Evolutionary conservation across 2,888 invertebrate genomes (phyloP), one percentile per base, ranked within the genome.

Genomic region (Polymixis flavicincta): DNA sequence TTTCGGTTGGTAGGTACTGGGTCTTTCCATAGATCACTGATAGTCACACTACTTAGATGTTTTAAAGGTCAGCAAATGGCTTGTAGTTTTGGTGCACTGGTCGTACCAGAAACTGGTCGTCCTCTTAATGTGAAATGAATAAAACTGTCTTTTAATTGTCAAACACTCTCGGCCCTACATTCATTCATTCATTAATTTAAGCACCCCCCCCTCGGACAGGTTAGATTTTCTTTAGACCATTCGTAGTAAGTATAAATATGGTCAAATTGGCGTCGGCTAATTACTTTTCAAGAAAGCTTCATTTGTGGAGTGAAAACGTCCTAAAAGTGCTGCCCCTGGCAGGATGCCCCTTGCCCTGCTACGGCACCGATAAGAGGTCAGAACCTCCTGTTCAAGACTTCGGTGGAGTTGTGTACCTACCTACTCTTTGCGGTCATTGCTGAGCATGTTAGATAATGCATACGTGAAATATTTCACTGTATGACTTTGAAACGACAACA

Each of bases 401-500:
- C 19, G 17, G n/a, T 42, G 9, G 42, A 25, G n/a, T 19, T 42
- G 42, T 63, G 42, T 25, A 37, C n/a, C n/a, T n/a, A n/a, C n/a
- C n/a, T n/a, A n/a, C 32, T 28, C 37, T n/a, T 45, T 54, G n/a
- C 22, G 13, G 42, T 37, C 19, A 69, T 55, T 57, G 22, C 6
- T 63, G 50, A 14, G 11, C 19, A 17, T 61, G 48, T 64, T 52
- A 67, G 3, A 45, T 60, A 52, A 79, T 50, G 22, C 6, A 3
- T 42, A 64, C 25, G n/a, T 66, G 55, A 74, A 75, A 80, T 61
- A 70, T 74, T 64, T 74, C 65, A 52, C 61, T 28, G 54, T 57
- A 19, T 66, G 80, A 48, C 84, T 88, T 86, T 89, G 86, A 75
- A 88, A 85, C 74, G 86, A 85, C 84, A 89, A 89, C 87, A 90